phyloP scores from a whole-genome alignment of 2,797 vertebrate genomes.

The Mormyrus hasselquistii region DNA sequence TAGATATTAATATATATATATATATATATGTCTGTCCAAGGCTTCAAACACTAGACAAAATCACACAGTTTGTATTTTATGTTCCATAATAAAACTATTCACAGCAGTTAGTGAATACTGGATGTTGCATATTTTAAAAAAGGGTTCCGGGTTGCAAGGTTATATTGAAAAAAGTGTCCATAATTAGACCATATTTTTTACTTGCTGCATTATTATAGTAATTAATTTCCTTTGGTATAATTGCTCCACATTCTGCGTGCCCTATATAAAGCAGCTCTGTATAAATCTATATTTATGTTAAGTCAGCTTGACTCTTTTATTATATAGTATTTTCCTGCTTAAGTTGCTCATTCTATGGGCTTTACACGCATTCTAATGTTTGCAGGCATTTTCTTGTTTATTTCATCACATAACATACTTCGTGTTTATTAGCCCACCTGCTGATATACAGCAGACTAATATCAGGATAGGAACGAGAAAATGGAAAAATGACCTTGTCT shows the following conservation, averaged over 20 bases:
- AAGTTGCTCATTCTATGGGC: neutral
- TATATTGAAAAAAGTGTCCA: slow-evolving; percentile 28
- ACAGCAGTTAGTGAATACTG: neutral
- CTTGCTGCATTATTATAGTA: slow-evolving; percentile 16
- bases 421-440: neutral
- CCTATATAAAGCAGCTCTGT: neutral
- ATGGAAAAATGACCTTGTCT: slow-evolving; percentile 22
- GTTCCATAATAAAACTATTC: neutral
- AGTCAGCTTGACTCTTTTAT: neutral
- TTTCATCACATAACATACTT: neutral
- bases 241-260: neutral
- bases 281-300: neutral
- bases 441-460: neutral
- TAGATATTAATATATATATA: neutral
- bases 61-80: neutral
- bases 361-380: neutral
- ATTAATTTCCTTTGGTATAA: slow-evolving; percentile 1
- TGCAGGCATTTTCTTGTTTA: neutral
- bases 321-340: neutral
- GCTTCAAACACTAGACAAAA: neutral
- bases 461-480: neutral
- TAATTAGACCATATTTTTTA: slow-evolving; percentile 31
- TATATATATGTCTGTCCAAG: neutral
- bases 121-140: slow-evolving; percentile 2
- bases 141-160: slow-evolving; percentile 24